Evolutionary conservation across 2,888 invertebrate genomes (phyloP), one percentile per base, ranked within the genome.

Genomic region (Trichogramma evanescens): DNA sequence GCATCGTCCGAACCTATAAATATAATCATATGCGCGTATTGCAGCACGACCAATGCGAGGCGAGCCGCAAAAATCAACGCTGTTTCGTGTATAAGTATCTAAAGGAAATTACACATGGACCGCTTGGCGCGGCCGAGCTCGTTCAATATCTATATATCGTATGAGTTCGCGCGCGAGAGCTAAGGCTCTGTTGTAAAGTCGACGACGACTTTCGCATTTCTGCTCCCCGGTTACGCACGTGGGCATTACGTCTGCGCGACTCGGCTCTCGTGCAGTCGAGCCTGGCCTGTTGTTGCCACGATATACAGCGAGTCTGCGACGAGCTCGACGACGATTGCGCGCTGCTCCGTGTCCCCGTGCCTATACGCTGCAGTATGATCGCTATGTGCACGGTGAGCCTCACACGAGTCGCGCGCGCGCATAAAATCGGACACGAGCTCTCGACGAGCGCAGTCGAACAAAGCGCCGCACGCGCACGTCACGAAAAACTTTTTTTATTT

Each of bases 151-250:
- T 46, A 8, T n/a, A 5, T 9, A 46, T 46, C n/a, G 9, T 6
- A 10, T 5, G 46, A 46, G 7, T 46, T 9, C 10, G 9, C 10
- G 9, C 7, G 46, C 9, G 46, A 9, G 10, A 5, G 10, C 9
- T 46, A 10, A n/a, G n/a, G 46, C 46, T 46, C 46, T 46, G 5
- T 46, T 46, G 46, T 46, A 46, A n/a, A 46, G 9, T 10, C 10
- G 9, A 46, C 9, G 8, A 10, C 46, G 7, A 46, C 9, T n/a
- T 46, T 45, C 59, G 44, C 9, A 59, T 55, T 74, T 70, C 70
- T 75, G 73, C 67, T 75, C 72, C 70, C 75, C 75, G 74, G 72
- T 70, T 74, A 74, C 66, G 69, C 68, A 70, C 69, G 71, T 72
- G 71, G 26, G 70, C 70, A 71, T 72, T 73, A 71, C 72, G 74